phyloP scores from a whole-genome alignment of 2,888 invertebrate genomes.

The Colostygia pectinataria region DNA sequence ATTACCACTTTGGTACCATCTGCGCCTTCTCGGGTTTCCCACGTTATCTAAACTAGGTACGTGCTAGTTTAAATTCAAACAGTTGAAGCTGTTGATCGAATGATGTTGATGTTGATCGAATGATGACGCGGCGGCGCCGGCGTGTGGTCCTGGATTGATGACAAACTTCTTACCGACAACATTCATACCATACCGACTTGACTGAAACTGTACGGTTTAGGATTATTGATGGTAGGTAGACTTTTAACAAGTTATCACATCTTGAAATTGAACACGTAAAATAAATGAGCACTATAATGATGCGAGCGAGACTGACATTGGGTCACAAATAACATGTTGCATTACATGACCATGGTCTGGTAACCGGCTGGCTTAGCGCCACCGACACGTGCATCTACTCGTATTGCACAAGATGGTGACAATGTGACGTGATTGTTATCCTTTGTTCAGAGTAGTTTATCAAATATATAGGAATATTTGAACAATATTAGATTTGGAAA shows the following conservation, averaged over 20 bases:
- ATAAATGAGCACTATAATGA: too few relatives aligned
- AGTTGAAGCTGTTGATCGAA: conserved; percentile 39
- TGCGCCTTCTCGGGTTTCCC: conserved; percentile 23
- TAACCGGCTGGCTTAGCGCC: conserved; percentile 55
- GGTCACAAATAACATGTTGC: conserved; percentile 57
- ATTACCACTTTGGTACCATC: conserved; percentile 8
- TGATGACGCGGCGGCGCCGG: too few relatives aligned
- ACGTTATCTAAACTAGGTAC: conserved; percentile 21
- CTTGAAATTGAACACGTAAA: too few relatives aligned
- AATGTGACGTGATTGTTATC: conserved; percentile 19
- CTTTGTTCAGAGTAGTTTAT: conserved; percentile 19
- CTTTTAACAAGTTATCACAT: too few relatives aligned
- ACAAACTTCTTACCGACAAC: conserved; percentile 35
- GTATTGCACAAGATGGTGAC: conserved; percentile 47
- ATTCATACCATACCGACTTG: background rate
- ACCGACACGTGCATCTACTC: conserved; percentile 38
- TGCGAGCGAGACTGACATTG: conserved; percentile 24
- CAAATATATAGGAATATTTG: conserved; percentile 30
- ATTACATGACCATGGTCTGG: conserved; percentile 50
- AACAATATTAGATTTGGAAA: background rate
- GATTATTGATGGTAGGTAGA: background rate
- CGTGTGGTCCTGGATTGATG: conserved; percentile 50
- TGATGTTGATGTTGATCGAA: conserved; percentile 68
- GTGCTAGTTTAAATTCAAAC: conserved; percentile 19
- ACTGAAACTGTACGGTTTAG: too few relatives aligned